Conservation (phyloP, 2,888 invertebrate genomes). For the Cataglyphis cursor region DNA sequence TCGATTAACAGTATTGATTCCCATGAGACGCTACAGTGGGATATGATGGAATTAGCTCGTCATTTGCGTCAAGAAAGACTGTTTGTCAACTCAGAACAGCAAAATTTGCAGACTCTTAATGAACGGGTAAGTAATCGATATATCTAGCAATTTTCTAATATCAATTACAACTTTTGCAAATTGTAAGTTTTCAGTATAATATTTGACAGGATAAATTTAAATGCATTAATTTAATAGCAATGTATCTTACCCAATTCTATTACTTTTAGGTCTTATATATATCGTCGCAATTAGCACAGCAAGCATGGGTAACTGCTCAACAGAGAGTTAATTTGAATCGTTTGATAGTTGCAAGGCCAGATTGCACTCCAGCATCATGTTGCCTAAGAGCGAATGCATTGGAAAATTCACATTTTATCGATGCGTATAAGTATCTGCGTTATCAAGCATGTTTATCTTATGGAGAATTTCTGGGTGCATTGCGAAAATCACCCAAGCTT, state of each 20-base stretch:
- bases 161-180: background rate
- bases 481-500: constrained; percentile 91
- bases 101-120: constrained; percentile 92
- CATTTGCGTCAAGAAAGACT: constrained; percentile 94
- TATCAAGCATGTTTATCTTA: constrained; percentile 92
- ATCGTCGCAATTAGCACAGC: constrained; percentile 90
- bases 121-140: constrained; percentile 89
- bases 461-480: constrained; percentile 90
- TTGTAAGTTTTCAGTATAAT: background rate
- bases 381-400: constrained; percentile 91
- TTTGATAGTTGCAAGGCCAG: constrained; percentile 91
- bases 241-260: background rate
- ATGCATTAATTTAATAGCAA: background rate
- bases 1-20: constrained; percentile 85
- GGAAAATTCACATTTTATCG: constrained; percentile 91
- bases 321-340: constrained; percentile 94
- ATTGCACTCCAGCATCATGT: constrained; percentile 92
- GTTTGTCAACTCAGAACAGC: constrained; percentile 94
- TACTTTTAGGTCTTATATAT: constrained; percentile 87
- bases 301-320: constrained; percentile 95
- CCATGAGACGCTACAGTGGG: constrained; percentile 85
- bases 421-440: constrained; percentile 94
- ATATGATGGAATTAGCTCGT: constrained; percentile 89
- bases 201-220: background rate
- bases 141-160: background rate